Evolutionary conservation across 2,113 vertebrate genomes (phyloP).

Genomic region (Sporophila hypoxantha): DNA sequence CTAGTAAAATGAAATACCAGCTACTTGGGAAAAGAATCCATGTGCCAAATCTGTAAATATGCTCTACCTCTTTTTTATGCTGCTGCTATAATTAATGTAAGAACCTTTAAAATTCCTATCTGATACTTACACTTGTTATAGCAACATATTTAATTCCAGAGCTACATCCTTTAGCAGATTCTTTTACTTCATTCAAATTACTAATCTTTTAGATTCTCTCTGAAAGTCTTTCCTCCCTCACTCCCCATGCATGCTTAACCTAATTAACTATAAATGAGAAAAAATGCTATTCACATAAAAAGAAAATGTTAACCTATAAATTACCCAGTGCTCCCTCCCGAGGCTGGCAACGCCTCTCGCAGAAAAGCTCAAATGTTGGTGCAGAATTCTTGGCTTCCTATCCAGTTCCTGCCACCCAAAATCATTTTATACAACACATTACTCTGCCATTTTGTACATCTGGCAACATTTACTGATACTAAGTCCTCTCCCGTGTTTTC

Average conservation of each 20-base stretch:
- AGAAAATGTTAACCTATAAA: conserved; percentile 81
- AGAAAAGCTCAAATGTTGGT: conserved; percentile 35
- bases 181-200: conserved; percentile 74
- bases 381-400: conserved; percentile 30
- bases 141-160: conserved; percentile 52
- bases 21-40: conserved; percentile 7
- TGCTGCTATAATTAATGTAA: conserved; percentile 46
- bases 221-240: conserved; percentile 71
- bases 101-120: conserved; percentile 49
- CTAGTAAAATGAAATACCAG: background rate
- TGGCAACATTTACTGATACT: conserved; percentile 35
- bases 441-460: conserved; percentile 39
- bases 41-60: conserved; percentile 17
- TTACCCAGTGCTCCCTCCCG: conserved; percentile 62
- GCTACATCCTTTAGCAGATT: conserved; percentile 60
- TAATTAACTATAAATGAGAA: conserved; percentile 82
- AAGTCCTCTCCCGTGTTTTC: conserved; percentile 34
- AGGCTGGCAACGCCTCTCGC: conserved; percentile 37
- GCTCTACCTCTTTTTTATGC: conserved; percentile 40
- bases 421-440: conserved; percentile 46
- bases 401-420: conserved; percentile 28
- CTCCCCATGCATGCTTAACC: conserved; percentile 76
- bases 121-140: conserved; percentile 40
- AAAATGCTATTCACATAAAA: conserved; percentile 78
- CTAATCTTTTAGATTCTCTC: conserved; percentile 71